Base-by-base conservation (phyloP, 2,113 vertebrate species). In the Ascaphus truei region DNA sequence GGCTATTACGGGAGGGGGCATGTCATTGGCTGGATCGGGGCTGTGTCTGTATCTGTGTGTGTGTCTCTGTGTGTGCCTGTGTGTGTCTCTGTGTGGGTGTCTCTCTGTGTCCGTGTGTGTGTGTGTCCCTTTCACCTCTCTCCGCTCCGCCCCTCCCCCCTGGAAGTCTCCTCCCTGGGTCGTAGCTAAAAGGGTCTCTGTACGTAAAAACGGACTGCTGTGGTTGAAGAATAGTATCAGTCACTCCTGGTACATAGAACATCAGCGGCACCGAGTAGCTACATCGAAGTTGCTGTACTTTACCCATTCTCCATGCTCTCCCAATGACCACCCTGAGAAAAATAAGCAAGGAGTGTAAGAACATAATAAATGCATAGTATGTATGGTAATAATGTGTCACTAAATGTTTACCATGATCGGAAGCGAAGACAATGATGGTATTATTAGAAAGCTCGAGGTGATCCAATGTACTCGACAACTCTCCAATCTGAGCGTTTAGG, bases 281-380 rank as follows among this genome's bases (percentile, higher is more conserved):
- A 98, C 86, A 1, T 96, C 94, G 72, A 96, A 99, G 80, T 96
- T 98, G 34, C 96, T 98, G 85, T 98, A 99, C 76, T 99, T 99
- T 26, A 96, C 96, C 97, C 97, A 99, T 83, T 98, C 96, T 0
- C 96, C 96, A 0, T 98, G 97, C 57, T 99, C 96, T 13, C 97
- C 96, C 13, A 98, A 80, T 1, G 97, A 94, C 97, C 97, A 99
- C 1, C 96, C 97, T 99, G 80, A 25, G 55, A 61, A 20, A 52
- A 64, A 4, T 15, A 27, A n/a, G n/a, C n/a, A n/a, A n/a, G n/a
- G n/a, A n/a, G n/a, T n/a, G n/a, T n/a, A n/a, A n/a, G n/a, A n/a
- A n/a, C n/a, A n/a, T n/a, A n/a, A n/a, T n/a, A n/a, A n/a, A n/a
- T n/a, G n/a, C n/a, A n/a, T n/a, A n/a, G n/a, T n/a, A n/a, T n/a